Conservation (phyloP, 2,888 invertebrate genomes). For the Malacosoma neustria region DNA sequence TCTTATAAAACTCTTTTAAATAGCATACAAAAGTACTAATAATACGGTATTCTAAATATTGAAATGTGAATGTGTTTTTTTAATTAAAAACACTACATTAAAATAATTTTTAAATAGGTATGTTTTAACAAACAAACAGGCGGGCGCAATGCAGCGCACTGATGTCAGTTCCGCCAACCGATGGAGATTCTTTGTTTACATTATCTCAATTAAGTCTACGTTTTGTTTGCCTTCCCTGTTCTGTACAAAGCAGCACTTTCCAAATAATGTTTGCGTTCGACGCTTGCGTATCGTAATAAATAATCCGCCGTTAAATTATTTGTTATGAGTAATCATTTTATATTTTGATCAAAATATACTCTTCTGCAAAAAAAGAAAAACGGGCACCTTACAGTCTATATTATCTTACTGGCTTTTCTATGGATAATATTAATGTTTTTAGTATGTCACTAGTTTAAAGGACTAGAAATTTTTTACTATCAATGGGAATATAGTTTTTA, state of each 20-base stretch:
- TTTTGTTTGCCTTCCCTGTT: slow-evolving; percentile 49
- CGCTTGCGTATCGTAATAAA: slow-evolving; percentile 9
- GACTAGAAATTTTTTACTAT: too few relatives aligned
- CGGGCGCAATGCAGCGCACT: slow-evolving; percentile 21
- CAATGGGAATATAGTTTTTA: too few relatives aligned
- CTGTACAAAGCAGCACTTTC: slow-evolving; percentile 47
- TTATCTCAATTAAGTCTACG: slow-evolving; percentile 68
- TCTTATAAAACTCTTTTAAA: too few relatives aligned
- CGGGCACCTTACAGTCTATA: too few relatives aligned
- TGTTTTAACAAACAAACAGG: slow-evolving; percentile 9
- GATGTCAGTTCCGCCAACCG: slow-evolving; percentile 40
- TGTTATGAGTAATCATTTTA: neutral
- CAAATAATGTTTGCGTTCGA: slow-evolving; percentile 45
- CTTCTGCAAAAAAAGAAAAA: too few relatives aligned
- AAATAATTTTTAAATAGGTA: neutral
- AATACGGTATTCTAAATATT: too few relatives aligned
- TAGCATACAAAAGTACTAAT: too few relatives aligned
- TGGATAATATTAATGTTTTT: too few relatives aligned
- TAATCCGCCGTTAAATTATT: neutral
- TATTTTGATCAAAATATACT: neutral
- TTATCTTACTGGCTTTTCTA: too few relatives aligned
- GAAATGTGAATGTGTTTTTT: neutral
- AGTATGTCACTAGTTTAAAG: too few relatives aligned
- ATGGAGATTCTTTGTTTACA: slow-evolving; percentile 60
- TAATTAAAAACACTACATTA: slow-evolving; percentile 6